These are phyloP conservation scores for Synergus itoensis DNA, from an alignment of 2,888 invertebrate species.

Conservation along the genomic window DNA sequence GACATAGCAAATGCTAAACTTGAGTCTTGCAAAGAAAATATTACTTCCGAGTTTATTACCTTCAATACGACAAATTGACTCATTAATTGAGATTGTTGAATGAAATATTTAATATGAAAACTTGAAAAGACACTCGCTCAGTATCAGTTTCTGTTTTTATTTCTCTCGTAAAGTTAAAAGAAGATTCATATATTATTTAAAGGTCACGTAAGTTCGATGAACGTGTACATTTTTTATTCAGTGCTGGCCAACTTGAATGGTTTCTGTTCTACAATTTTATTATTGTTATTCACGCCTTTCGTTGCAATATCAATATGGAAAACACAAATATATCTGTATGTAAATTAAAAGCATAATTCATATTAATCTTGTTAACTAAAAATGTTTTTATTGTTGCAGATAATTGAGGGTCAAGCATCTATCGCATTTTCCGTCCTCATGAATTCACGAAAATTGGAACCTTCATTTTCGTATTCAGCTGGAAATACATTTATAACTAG, in stretches of 20 bases:
- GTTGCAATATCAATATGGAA: too few relatives aligned
- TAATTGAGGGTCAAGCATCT: conserved; percentile 3
- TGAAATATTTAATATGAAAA: background rate
- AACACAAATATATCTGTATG: too few relatives aligned
- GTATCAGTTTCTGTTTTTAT: background rate
- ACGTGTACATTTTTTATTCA: conserved; percentile 5
- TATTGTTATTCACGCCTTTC: too few relatives aligned
- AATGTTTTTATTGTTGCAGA: conserved; percentile 19
- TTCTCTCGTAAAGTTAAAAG: conserved; percentile 1
- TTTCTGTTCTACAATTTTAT: too few relatives aligned
- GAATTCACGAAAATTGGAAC: conserved; percentile 23
- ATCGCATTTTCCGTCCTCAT: conserved; percentile 28
- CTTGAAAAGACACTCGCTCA: background rate
- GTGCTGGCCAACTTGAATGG: background rate
- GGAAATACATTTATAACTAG: conserved; percentile 7
- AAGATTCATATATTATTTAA: conserved; percentile 13
- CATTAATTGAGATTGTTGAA: background rate
- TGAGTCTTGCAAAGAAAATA: too few relatives aligned
- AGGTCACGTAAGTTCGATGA: conserved; percentile 25
- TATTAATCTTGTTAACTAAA: background rate
- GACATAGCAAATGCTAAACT: too few relatives aligned
- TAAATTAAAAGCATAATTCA: too few relatives aligned
- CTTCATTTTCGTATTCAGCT: conserved; percentile 18
- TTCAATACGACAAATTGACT: background rate
- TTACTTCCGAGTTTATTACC: background rate